Evolutionary conservation across 1,140 invertebrate species (phyloP), one percentile per base, ranked within the genome.

Genomic region (Aphelenchoides avenae): DNA sequence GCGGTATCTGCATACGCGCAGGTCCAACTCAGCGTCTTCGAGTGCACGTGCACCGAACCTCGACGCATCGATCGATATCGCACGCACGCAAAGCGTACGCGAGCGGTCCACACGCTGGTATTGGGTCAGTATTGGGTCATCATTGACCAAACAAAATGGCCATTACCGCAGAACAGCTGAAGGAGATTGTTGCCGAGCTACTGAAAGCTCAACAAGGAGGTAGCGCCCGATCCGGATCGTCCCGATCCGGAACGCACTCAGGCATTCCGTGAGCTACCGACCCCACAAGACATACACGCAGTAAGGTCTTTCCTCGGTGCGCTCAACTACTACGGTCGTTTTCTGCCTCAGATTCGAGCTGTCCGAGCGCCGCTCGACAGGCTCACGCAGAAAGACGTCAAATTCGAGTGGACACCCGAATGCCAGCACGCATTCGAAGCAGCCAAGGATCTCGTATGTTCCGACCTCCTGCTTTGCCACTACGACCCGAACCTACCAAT

Each of bases 291-390:
- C 39, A 22, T 61, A 20, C 24, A 26, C 1, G 24, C 41, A n/a
- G 37, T 70, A 6, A 40, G 60, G 5, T 57, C 63, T 13, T 70
- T 73, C 54, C 58, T 71, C 13, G 68, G 68, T 2, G 61, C 68
- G 61, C 27, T 73, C 2, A 65, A 34, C 11, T 73, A 73, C 43
- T 70, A 70, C 31, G 30, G 42, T 34, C n/a, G 20, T 11, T 70
- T 73, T 39, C 44, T 70, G 6, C 22, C 30, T 0, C 7, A 56
- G 3, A 52, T 69, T 41, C 43, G 44, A 15, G 29, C 24, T 4
- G n/a, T 70, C 2, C 26, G 64, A 1, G 53, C 20, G 18, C 70
- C 70, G n/a, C 49, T 70, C 18, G 66, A 72, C 15, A 24, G 50
- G 22, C 61, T 70, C 3, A 27, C 60, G 24, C 43, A 37, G 30